Evolutionary conservation across 1,140 invertebrate species (phyloP), one percentile per base, ranked within the genome.

Genomic region (Leptestheria dahalacensis): DNA sequence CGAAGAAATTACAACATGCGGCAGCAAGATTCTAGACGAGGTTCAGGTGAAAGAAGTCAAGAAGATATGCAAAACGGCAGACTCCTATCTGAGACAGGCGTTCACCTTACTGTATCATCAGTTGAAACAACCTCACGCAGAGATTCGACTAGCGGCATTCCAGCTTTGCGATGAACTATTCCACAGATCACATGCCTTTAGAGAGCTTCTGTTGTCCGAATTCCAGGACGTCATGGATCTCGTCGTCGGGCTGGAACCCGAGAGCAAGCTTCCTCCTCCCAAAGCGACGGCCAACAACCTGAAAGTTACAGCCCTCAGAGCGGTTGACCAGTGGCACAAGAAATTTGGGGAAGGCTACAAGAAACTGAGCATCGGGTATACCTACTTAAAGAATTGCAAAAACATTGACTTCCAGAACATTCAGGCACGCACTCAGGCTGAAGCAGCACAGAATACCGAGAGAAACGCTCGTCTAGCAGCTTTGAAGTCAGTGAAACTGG

Each of bases 121-220:
- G 48, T 65, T 81, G 12, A 67, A 71, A 29, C 72, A 75, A 64
- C 69, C 77, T 1, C 79, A 82, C 71, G 68, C 78, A 12, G 77
- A 82, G 69, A 72, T 81, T 33, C 68, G 79, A 28, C 70, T 72
- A n/a, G 75, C 74, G 54, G 66, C 75, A 2, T 74, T 79, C 62
- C 71, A 74, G 49, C 70, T 81, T 26, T 74, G 75, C 48, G 70
- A 79, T 64, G 71, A 76, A 62, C 66, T 81, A 2, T 81, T 82
- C 64, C 68, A 64, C 70, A 66, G 75, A 63, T 81, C 77, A 21
- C 74, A 78, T 68, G 61, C 57, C 21, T 81, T 81, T 61, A 67
- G 79, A 59, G 72, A 76, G 57, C 62, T 75, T 4, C 61, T 81
- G 1, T 60, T 79, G 11, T 66, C 66, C 11, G 67, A 79, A 62